phyloP scores from a whole-genome alignment of 2,797 vertebrate genomes.

The Malacoctenus gilli region DNA sequence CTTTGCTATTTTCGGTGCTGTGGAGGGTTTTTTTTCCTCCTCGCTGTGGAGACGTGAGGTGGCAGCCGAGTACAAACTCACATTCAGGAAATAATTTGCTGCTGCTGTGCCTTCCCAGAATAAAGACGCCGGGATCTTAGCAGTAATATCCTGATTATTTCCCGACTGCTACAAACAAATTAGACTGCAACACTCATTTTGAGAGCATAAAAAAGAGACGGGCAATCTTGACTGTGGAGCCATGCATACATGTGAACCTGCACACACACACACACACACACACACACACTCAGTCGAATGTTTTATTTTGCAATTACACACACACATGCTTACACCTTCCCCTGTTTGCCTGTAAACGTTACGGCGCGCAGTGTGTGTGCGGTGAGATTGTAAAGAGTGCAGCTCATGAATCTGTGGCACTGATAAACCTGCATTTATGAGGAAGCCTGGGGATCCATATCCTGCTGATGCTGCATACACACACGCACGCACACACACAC shows the following conservation, averaged over 20 bases:
- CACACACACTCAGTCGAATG: not conserved
- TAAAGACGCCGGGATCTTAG: too few species aligned
- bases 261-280: conserved; percentile 2
- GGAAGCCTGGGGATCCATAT: conserved; percentile 58
- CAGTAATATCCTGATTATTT: conserved; percentile 39
- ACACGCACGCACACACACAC: not conserved
- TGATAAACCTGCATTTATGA: conserved; percentile 61
- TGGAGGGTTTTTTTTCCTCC: too few species aligned
- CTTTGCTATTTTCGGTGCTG: conserved; percentile 14
- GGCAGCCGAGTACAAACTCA: conserved; percentile 24
- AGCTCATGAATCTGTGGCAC: conserved; percentile 56
- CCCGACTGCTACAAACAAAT: conserved; percentile 22
- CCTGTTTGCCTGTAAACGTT: conserved; percentile 17
- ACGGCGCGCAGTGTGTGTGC: conserved; percentile 10
- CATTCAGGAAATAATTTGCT: conserved; percentile 41
- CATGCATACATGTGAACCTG: conserved; percentile 4
- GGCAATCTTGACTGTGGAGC: conserved; percentile 3
- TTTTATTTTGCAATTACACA: not conserved
- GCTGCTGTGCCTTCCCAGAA: conserved; percentile 30
- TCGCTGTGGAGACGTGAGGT: too few species aligned
- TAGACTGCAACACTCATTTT: conserved; percentile 18
- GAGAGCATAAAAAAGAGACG: conserved; percentile 36
- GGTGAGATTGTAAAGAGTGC: conserved; percentile 42
- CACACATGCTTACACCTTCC: not conserved
- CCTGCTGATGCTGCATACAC: conserved; percentile 56